Conservation (phyloP, 2,888 invertebrate genomes). For the Tenthredo livida region DNA sequence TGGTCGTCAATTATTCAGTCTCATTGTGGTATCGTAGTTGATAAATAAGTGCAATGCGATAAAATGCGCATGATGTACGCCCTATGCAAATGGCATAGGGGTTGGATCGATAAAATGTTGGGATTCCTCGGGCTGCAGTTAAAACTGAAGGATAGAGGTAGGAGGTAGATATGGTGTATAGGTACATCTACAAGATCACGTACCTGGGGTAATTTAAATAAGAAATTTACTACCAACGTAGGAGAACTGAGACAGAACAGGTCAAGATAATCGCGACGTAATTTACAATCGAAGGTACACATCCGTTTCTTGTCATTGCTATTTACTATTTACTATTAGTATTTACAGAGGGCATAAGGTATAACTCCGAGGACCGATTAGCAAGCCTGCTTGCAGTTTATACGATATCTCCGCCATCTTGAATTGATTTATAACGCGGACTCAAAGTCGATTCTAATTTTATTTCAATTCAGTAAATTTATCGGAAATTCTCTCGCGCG, state of each 20-base stretch:
- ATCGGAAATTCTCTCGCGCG: not conserved
- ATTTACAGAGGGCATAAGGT: constrained; percentile 50
- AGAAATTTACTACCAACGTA: constrained; percentile 68
- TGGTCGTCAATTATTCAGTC: not conserved
- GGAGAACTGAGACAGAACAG: constrained; percentile 56
- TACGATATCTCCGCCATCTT: constrained; percentile 70
- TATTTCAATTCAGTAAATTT: constrained; percentile 18
- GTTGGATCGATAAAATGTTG: constrained; percentile 17
- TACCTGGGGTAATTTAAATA: constrained; percentile 65
- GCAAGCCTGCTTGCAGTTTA: constrained; percentile 59
- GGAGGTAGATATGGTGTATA: not conserved
- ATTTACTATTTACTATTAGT: constrained; percentile 61
- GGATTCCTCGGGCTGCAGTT: constrained; percentile 29
- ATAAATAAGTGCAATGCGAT: constrained; percentile 12
- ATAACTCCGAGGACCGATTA: constrained; percentile 54
- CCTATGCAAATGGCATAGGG: not conserved
- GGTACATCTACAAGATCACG: constrained; percentile 27
- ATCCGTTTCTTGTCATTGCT: constrained; percentile 66
- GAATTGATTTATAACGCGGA: constrained; percentile 72
- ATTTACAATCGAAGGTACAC: constrained; percentile 72
- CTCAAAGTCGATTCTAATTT: constrained; percentile 4
- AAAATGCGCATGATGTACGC: constrained; percentile 15
- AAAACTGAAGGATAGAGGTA: constrained; percentile 13
- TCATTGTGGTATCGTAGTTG: not conserved
- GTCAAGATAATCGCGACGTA: constrained; percentile 66